Evolutionary conservation across 1,140 invertebrate genomes (phyloP).

Genomic region (Tetramorium alpestre): DNA sequence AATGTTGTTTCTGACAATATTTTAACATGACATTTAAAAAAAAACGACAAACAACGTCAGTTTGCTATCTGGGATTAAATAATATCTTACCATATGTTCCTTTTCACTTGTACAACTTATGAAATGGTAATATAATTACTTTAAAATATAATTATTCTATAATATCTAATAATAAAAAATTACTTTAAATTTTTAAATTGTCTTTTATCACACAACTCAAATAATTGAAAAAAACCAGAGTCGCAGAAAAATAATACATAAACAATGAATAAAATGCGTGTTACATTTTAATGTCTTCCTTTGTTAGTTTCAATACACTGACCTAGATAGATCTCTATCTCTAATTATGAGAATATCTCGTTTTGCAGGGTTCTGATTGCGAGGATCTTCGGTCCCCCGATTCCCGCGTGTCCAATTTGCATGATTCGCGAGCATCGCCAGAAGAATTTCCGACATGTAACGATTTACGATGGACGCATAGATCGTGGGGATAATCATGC

Average conservation of each 20-base stretch:
- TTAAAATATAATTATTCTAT: neutral
- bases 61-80: too few species aligned
- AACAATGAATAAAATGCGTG: neutral
- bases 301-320: neutral
- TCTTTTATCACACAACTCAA: neutral
- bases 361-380: too few species aligned
- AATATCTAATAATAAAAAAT: neutral
- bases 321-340: too few species aligned
- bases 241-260: too few species aligned
- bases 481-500: slow-evolving; percentile 68
- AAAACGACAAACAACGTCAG: too few species aligned
- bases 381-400: too few species aligned
- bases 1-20: too few species aligned
- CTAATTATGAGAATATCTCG: too few species aligned
- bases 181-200: neutral
- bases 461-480: slow-evolving; percentile 63
- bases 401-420: slow-evolving; percentile 4
- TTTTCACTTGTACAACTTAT: neutral
- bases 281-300: neutral
- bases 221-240: too few species aligned
- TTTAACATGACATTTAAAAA: too few species aligned
- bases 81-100: neutral
- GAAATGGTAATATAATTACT: neutral
- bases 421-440: slow-evolving; percentile 17
- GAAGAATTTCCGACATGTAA: slow-evolving; percentile 67